phyloP scores from a whole-genome alignment of 2,797 vertebrate species.

The Myotis findleyi region DNA sequence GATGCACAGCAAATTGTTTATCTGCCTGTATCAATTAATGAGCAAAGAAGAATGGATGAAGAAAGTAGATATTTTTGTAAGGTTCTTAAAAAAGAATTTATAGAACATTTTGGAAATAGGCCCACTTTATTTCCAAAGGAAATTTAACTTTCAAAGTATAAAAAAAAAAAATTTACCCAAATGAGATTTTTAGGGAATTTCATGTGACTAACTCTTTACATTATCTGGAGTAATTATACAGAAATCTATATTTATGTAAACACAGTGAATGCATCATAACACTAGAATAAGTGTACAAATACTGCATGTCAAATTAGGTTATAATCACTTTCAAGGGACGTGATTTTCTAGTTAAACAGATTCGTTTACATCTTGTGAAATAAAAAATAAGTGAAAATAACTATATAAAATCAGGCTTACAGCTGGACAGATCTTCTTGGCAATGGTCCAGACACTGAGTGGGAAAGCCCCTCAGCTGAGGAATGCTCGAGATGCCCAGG shows the following conservation, averaged over 20 bases:
- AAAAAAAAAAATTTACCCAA: slow-evolving; percentile 59
- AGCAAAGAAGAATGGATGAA: neutral
- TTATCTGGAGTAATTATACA: slow-evolving; percentile 83
- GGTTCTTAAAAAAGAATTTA: neutral
- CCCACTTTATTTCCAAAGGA: slow-evolving; percentile 50
- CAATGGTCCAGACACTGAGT: slow-evolving; percentile 65
- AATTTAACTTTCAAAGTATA: slow-evolving; percentile 59
- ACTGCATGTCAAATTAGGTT: slow-evolving; percentile 85
- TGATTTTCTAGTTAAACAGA: slow-evolving; percentile 83
- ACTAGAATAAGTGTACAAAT: slow-evolving; percentile 85
- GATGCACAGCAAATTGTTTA: neutral
- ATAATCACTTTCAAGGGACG: slow-evolving; percentile 84
- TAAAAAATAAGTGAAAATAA: slow-evolving; percentile 85
- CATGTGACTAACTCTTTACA: slow-evolving; percentile 80
- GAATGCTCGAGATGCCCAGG: neutral
- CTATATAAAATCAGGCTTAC: slow-evolving; percentile 83
- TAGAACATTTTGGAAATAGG: slow-evolving; percentile 49
- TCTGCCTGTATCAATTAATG: slow-evolving; percentile 39
- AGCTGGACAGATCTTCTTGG: slow-evolving; percentile 84
- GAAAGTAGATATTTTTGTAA: neutral
- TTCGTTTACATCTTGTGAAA: slow-evolving; percentile 86
- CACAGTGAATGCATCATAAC: slow-evolving; percentile 87
- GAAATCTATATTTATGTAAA: slow-evolving; percentile 87
- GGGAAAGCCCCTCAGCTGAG: slow-evolving; percentile 75
- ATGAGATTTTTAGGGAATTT: slow-evolving; percentile 75